phyloP scores from a whole-genome alignment of 53 echinoderm and acorn worm species.

The Stichopus horrens region DNA sequence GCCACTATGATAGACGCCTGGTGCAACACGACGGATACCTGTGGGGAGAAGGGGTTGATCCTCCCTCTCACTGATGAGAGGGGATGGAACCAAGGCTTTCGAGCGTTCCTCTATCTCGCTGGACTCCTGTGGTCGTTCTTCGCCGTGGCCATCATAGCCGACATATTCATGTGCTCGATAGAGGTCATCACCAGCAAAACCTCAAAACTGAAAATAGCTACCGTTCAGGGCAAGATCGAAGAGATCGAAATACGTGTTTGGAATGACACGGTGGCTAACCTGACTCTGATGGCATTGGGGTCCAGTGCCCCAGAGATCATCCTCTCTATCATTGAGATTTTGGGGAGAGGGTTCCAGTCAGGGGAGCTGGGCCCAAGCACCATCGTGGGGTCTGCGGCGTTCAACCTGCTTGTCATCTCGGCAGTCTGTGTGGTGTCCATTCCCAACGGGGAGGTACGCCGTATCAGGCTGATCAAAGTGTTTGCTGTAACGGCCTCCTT shows the following conservation, averaged over 20 bases:
- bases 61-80: slow-evolving; percentile 77
- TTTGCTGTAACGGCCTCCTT: slow-evolving; percentile 81
- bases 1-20: neutral
- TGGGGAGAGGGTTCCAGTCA: slow-evolving; percentile 71
- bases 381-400: slow-evolving; percentile 97
- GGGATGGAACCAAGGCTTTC: slow-evolving; percentile 66
- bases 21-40: slow-evolving; percentile 34
- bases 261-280: slow-evolving; percentile 96
- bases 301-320: slow-evolving; percentile 94
- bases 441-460: slow-evolving; percentile 63
- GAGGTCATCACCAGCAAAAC: slow-evolving; percentile 93
- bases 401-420: slow-evolving; percentile 84
- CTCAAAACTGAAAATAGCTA: slow-evolving; percentile 68
- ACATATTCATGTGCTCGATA: slow-evolving; percentile 94
- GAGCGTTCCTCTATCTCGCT: slow-evolving; percentile 66
- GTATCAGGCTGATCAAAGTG: slow-evolving; percentile 79
- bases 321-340: slow-evolving; percentile 83
- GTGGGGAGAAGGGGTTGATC: slow-evolving; percentile 62
- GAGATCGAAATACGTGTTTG: slow-evolving; percentile 89
- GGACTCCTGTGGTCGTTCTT: slow-evolving; percentile 87
- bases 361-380: slow-evolving; percentile 93
- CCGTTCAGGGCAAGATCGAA: slow-evolving; percentile 74
- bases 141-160: slow-evolving; percentile 85
- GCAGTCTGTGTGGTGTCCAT: slow-evolving; percentile 77
- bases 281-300: slow-evolving; percentile 91